Evolutionary conservation across 2,888 invertebrate genomes (phyloP).

Genomic region (Tiliacea citrago): DNA sequence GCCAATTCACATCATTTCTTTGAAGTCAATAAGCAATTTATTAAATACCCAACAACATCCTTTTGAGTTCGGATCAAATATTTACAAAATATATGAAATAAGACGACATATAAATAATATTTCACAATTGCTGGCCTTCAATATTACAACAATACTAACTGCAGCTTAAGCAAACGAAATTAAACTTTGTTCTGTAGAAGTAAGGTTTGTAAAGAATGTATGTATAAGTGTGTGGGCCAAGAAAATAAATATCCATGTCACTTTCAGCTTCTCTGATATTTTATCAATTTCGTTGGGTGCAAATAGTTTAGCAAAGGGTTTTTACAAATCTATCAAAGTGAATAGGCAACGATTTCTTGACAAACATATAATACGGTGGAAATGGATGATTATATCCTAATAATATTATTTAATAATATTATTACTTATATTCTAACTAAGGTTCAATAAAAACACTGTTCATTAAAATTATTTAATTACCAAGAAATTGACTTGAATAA

Average conservation of each 20-base stretch:
- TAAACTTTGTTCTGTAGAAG: not conserved
- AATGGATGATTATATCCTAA: not conserved
- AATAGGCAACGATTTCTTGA: not conserved
- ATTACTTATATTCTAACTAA: too few species aligned
- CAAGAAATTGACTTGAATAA: not conserved
- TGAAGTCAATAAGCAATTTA: constrained; percentile 12
- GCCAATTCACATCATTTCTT: not conserved
- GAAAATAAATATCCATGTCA: constrained; percentile 50
- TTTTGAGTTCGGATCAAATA: constrained; percentile 28
- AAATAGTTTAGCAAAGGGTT: constrained; percentile 38
- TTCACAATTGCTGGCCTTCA: constrained; percentile 25
- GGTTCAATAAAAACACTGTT: not conserved
- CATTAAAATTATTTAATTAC: not conserved
- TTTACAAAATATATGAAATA: constrained; percentile 29
- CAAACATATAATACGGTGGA: not conserved
- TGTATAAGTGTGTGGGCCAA: not conserved
- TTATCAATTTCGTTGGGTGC: constrained; percentile 35
- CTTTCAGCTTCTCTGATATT: constrained; percentile 40
- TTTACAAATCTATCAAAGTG: constrained; percentile 21
- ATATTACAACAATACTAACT: not conserved
- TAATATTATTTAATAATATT: too few species aligned
- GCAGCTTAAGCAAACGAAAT: not conserved
- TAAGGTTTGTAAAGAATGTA: not conserved
- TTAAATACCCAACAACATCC: constrained; percentile 12
- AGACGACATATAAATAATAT: constrained; percentile 27